Percentiles rank a stretch among this genome's conserved stretches.
Evolutionary conservation across 2,113 vertebrate species (phyloP).

Genomic region (Mustela lutreola): DNA sequence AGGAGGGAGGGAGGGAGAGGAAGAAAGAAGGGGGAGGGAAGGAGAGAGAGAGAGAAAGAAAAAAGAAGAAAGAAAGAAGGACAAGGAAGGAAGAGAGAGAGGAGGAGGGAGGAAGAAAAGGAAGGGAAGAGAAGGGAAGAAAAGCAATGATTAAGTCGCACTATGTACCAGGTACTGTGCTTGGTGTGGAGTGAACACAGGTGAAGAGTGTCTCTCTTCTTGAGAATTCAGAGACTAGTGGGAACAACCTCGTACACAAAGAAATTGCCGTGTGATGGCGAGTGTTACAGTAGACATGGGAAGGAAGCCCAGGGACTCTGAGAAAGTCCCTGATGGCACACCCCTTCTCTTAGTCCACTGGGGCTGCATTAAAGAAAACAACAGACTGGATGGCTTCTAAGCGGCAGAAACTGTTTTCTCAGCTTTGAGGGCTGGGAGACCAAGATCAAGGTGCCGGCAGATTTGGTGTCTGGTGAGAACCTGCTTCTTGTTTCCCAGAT

Average conservation of each 20-base stretch:
- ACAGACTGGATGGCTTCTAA: background rate
- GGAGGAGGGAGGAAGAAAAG: too few species aligned
- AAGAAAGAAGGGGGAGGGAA: too few species aligned
- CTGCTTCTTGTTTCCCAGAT: too few species aligned
- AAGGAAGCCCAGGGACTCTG: background rate
- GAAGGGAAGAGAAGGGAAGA: background rate
- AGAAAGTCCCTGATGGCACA: background rate
- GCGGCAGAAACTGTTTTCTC: background rate
- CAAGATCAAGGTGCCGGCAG: background rate
- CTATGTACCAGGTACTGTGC: background rate
- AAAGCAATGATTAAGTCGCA: background rate
- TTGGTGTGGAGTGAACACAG: background rate
- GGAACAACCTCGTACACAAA: too few species aligned
- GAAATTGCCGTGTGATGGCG: accelerated
- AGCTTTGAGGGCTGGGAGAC: background rate
- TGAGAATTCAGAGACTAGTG: background rate
- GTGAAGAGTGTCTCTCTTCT: background rate
- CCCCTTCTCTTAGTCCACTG: background rate
- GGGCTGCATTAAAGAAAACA: background rate
- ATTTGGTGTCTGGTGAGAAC: background rate
- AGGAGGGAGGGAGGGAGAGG: too few species aligned
- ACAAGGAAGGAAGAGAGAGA: too few species aligned
- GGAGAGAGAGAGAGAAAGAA: too few species aligned
- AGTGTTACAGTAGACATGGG: background rate
- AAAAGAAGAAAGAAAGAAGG: too few species aligned